Conservation (phyloP, 2,888 invertebrate genomes). For the Chrysotoxum bicinctum region DNA sequence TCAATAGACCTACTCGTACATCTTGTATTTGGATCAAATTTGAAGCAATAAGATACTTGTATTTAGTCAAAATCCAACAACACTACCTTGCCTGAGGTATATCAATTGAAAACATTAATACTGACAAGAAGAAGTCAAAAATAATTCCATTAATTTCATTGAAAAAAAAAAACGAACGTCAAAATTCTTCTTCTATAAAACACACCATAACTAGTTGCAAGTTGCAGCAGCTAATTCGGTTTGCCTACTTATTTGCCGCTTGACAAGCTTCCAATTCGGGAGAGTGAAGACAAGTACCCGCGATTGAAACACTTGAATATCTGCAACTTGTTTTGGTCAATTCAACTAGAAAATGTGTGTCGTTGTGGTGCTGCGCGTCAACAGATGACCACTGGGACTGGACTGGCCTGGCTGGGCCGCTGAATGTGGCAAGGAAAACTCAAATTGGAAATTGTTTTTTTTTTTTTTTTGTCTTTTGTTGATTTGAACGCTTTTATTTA, state of each 20-base stretch:
- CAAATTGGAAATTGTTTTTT: background rate
- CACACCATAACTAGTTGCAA: background rate
- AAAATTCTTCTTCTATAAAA: background rate
- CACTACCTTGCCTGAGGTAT: too few species aligned
- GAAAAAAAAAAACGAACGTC: background rate
- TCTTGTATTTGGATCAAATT: too few species aligned
- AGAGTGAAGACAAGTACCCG: background rate
- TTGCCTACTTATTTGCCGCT: slow-evolving; percentile 23
- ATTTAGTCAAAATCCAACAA: too few species aligned
- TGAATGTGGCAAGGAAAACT: slow-evolving; percentile 6
- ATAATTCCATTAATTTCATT: background rate
- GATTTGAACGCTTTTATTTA: slow-evolving; percentile 1
- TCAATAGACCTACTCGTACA: too few species aligned
- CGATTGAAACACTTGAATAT: slow-evolving; percentile 7
- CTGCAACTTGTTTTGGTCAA: slow-evolving; percentile 11
- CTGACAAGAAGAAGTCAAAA: too few species aligned
- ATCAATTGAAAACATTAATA: too few species aligned
- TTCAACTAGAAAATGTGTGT: background rate
- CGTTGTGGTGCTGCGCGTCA: background rate
- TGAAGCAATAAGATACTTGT: too few species aligned
- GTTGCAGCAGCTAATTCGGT: slow-evolving; percentile 4
- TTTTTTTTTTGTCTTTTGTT: background rate
- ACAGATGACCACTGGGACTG: background rate
- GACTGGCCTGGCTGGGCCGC: background rate
- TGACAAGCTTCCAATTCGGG: slow-evolving; percentile 19